phyloP scores from a whole-genome alignment of 2,888 invertebrate genomes.

The Crossocerus cetratus region DNA sequence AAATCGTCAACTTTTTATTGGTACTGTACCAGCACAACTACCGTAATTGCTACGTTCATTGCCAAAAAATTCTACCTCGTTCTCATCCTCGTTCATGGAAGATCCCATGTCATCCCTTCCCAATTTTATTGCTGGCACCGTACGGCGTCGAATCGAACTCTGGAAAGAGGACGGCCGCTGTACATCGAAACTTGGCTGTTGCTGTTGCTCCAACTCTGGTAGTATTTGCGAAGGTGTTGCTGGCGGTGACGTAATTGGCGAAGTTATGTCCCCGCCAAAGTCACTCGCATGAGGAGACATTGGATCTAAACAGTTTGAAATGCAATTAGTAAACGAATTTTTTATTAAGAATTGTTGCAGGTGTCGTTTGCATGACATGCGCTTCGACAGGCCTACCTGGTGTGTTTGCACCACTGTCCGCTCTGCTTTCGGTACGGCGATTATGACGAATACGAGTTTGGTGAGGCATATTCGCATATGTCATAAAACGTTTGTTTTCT shows the following conservation, averaged over 20 bases:
- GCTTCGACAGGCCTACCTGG: conserved; percentile 76
- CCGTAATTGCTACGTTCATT: not conserved
- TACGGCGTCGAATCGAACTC: conserved; percentile 70
- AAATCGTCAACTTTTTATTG: too few relatives aligned
- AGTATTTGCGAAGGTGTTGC: conserved; percentile 77
- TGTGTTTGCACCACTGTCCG: conserved; percentile 85
- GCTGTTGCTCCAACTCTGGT: conserved; percentile 13
- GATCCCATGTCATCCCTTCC: conserved; percentile 66
- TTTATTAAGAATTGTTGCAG: not conserved
- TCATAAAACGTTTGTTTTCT: conserved; percentile 88
- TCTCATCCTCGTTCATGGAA: conserved; percentile 69
- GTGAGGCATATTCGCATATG: conserved; percentile 78
- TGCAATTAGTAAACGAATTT: not conserved
- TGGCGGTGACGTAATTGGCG: conserved; percentile 79
- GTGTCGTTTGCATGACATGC: not conserved
- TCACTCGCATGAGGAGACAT: conserved; percentile 81
- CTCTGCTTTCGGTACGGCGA: conserved; percentile 83
- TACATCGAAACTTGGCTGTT: conserved; percentile 59
- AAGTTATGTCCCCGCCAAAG: conserved; percentile 74
- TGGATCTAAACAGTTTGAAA: conserved; percentile 76
- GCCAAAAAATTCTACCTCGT: conserved; percentile 63
- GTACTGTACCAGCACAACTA: not conserved
- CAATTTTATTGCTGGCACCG: conserved; percentile 65
- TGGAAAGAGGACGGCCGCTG: conserved; percentile 69
- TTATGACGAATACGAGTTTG: conserved; percentile 80